phyloP scores from a whole-genome alignment of 2,113 vertebrate genomes.

The Bungarus multicinctus region DNA sequence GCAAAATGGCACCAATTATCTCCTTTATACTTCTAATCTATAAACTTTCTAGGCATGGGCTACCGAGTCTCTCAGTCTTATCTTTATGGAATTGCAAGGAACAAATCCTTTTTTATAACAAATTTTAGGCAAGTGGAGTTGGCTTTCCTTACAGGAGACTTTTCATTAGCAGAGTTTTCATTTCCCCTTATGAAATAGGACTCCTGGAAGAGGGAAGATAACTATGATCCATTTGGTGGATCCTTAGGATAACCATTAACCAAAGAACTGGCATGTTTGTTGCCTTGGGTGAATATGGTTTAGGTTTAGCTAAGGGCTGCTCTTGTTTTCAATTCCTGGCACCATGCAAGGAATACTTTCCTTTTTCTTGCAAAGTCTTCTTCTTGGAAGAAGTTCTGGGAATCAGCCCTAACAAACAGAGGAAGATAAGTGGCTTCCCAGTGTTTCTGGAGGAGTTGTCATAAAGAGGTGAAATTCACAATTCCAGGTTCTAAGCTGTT shows the following conservation, averaged over 20 bases:
- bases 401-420: neutral
- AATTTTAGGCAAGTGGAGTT: neutral
- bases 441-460: slow-evolving; percentile 25
- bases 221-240: neutral
- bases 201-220: neutral
- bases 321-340: neutral
- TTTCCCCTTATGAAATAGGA: neutral
- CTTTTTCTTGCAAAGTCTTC: neutral
- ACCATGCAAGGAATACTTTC: neutral
- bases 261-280: neutral
- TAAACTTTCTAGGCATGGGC: neutral
- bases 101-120: neutral
- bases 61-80: neutral
- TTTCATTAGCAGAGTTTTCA: neutral
- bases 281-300: neutral
- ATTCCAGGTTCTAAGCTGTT: slow-evolving; percentile 38
- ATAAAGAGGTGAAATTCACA: slow-evolving; percentile 39
- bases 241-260: neutral
- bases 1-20: neutral
- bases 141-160: neutral
- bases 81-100: neutral
- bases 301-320: neutral
- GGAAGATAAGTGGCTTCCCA: slow-evolving; percentile 23
- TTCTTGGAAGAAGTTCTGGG: slow-evolving; percentile 3
- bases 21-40: neutral